Conservation (phyloP, 1,140 invertebrate species). For the Eumeta japonica region DNA sequence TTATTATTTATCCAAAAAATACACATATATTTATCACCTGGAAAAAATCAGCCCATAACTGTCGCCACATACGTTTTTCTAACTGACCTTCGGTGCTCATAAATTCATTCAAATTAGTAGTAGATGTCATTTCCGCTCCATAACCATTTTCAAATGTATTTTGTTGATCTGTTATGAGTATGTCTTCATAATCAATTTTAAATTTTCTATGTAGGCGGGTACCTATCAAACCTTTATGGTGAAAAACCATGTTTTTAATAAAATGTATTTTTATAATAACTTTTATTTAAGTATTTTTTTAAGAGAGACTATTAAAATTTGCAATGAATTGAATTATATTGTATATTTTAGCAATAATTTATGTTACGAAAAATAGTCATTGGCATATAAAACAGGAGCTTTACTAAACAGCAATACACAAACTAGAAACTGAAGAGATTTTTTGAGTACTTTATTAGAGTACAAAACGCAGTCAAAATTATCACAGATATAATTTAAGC, state of each 20-base stretch:
- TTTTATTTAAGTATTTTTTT: not conserved
- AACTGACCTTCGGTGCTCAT: slow-evolving; percentile 38
- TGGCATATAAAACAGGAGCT: too few species aligned
- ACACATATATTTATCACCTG: too few species aligned
- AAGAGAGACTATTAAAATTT: not conserved
- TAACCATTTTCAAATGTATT: slow-evolving; percentile 45
- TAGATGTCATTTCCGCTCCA: slow-evolving; percentile 33
- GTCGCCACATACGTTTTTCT: slow-evolving; percentile 38
- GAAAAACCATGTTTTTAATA: not conserved
- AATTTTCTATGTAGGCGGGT: slow-evolving; percentile 40
- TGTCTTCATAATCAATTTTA: slow-evolving; percentile 54
- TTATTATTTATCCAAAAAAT: too few species aligned
- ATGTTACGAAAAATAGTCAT: too few species aligned
- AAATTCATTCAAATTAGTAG: slow-evolving; percentile 41
- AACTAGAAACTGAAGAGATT: too few species aligned
- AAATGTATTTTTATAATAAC: too few species aligned
- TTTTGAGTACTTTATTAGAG: too few species aligned
- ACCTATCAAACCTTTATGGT: slow-evolving; percentile 42
- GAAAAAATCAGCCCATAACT: slow-evolving; percentile 45
- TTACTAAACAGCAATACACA: too few species aligned
- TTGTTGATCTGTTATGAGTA: slow-evolving; percentile 44
- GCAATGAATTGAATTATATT: too few species aligned
- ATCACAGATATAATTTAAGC: too few species aligned
- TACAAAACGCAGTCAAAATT: too few species aligned
- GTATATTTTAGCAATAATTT: too few species aligned